A percentile compares a stretch with the other conserved stretches of the same genome.
Evolutionary conservation across 1,140 invertebrate genomes (phyloP).

Genomic region (Drosophila sproati): DNA sequence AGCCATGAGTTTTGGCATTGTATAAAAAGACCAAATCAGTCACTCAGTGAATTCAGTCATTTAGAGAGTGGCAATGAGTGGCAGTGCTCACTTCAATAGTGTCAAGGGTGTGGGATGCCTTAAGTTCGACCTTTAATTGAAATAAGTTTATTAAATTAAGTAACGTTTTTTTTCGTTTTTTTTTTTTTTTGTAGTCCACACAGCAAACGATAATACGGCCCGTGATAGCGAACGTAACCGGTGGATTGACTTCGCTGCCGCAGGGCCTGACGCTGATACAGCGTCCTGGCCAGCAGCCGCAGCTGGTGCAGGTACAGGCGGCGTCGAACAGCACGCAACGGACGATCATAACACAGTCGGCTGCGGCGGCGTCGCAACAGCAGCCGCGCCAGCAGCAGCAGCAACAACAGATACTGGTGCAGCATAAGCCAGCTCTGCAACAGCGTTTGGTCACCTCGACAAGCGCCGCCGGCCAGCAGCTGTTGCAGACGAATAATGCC

Average conservation of each 20-base stretch:
- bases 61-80: neutral
- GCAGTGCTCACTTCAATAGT: neutral
- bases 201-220: constrained; percentile 83
- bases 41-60: neutral
- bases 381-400: constrained; percentile 70
- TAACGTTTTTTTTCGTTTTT: neutral
- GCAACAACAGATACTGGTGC: constrained; percentile 77
- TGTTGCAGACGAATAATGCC: constrained; percentile 51
- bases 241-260: constrained; percentile 76
- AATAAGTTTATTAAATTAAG: neutral
- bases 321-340: constrained; percentile 66
- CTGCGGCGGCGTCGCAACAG: constrained; percentile 61
- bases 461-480: constrained; percentile 77
- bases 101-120: neutral
- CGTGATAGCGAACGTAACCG: constrained; percentile 72
- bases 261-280: constrained; percentile 83
- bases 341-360: constrained; percentile 71
- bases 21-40: neutral
- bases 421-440: constrained; percentile 81
- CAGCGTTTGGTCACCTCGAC: constrained; percentile 81
- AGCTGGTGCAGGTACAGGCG: constrained; percentile 82
- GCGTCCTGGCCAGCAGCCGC: constrained; percentile 81
- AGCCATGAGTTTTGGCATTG: neutral
- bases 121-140: neutral
- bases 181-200: constrained; percentile 52